Evolutionary conservation across 1,140 invertebrate species (phyloP).

Genomic region (Atta cephalotes): DNA sequence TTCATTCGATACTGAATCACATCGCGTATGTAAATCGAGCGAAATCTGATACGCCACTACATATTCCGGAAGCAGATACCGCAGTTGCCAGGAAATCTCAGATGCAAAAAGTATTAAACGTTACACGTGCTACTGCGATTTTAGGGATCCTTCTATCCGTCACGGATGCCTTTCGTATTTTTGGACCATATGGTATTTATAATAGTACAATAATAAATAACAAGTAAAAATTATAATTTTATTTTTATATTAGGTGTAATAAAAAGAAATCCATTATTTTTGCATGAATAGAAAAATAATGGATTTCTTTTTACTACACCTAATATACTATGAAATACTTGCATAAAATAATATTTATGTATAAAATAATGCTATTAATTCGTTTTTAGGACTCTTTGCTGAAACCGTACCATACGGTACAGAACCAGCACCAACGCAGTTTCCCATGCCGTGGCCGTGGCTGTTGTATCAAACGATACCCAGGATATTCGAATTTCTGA

Average conservation of each 20-base stretch:
- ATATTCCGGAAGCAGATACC: conserved; percentile 82
- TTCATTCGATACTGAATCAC: conserved; percentile 88
- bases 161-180: conserved; percentile 85
- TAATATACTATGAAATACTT: background rate
- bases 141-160: conserved; percentile 87
- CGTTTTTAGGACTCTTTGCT: conserved; percentile 78
- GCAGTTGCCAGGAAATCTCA: conserved; percentile 84
- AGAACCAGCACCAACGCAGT: conserved; percentile 67
- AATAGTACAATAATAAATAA: background rate
- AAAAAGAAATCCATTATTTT: too few species aligned
- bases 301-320: too few species aligned
- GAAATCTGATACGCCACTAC: conserved; percentile 82
- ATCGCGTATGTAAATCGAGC: conserved; percentile 88
- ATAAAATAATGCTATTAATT: conserved; percentile 10
- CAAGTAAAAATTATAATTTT: background rate
- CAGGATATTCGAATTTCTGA: conserved; percentile 86
- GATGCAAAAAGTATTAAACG: conserved; percentile 85
- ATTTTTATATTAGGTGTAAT: background rate
- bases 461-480: conserved; percentile 87
- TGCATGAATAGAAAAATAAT: too few species aligned
- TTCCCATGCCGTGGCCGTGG: conserved; percentile 86
- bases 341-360: background rate
- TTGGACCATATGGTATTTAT: conserved; percentile 85
- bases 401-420: conserved; percentile 76
- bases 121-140: conserved; percentile 86